Base-by-base conservation (phyloP, 2,888 invertebrate genomes). In the Apamea anceps region DNA sequence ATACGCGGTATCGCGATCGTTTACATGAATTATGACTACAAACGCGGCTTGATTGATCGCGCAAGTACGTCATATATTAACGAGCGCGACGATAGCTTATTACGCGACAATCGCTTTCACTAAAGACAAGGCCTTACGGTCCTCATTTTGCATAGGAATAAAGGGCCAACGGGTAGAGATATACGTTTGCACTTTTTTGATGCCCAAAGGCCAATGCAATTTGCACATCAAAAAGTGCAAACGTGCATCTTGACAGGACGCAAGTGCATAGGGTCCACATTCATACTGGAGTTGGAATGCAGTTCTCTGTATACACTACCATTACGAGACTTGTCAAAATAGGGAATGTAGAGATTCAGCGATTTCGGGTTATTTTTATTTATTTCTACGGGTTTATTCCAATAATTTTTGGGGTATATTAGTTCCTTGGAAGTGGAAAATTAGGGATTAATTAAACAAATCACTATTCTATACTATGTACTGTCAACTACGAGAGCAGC, bases 401-500 rank as follows among this genome's bases (percentile, higher is more conserved):
- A 32, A 65, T 32, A 21, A 21, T 62, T 21, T 0, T 37, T 62
- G n/a, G 5, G 12, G 12, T 76, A 0, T 48, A 0, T 28, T 45
- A 15, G 7, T 51, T 28, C 12, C 1, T 10, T n/a, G 18, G 15
- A 12, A 32, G 32, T 66, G 7, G 13, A 32, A 54, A 45, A 45
- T 76, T 15, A 8, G 48, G 0, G 0, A 37, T 28, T 25, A 25
- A 37, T 28, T 25, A 25, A 60, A n/a, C 15, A 21, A 72, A 28
- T 5, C 8, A 37, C 51, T 54, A 28, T 8, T 37, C 2, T 28
- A 25, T 0, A 45, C 18, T 81, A 60, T 71, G 18, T 85, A 88
- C 77, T 88, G 81, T 88, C 86, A 79, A 79, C 83, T 54, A 32
- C 13, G 18, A 77, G 72, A 73, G 48, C 63, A 83, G 83, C 83